Evolutionary conservation across 1,140 invertebrate genomes (phyloP).

Genomic region (Lepidurus arcticus): DNA sequence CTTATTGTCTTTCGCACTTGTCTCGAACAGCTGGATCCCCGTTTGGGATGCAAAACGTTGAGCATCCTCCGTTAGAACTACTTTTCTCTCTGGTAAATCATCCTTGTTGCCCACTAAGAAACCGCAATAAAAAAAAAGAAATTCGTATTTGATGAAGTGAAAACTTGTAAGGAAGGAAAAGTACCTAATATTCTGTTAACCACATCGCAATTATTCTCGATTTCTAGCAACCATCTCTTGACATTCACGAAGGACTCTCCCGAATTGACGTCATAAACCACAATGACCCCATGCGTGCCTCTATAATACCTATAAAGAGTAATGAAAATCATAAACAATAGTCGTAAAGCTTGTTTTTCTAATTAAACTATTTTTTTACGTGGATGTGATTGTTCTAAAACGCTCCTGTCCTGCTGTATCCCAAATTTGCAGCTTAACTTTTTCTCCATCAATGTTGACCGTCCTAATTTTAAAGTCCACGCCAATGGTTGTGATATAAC

Average conservation of each 20-base stretch:
- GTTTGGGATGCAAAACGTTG: constrained; percentile 94
- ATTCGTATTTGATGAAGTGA: not conserved
- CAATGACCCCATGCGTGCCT: constrained; percentile 97
- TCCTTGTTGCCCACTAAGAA: constrained; percentile 95
- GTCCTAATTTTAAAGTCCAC: constrained; percentile 99
- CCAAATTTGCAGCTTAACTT: constrained; percentile 98
- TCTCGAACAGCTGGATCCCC: constrained; percentile 95
- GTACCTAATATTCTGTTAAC: constrained; percentile 96
- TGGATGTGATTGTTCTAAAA: constrained; percentile 88
- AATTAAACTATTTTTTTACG: constrained; percentile 49
- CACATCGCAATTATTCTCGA: constrained; percentile 98
- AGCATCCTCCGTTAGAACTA: constrained; percentile 94
- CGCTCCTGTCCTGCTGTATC: constrained; percentile 75
- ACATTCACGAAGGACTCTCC: constrained; percentile 99
- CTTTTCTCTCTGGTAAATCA: constrained; percentile 93
- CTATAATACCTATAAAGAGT: constrained; percentile 82
- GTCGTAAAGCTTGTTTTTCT: not conserved
- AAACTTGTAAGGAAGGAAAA: constrained; percentile 35
- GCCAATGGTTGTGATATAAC: constrained; percentile 98
- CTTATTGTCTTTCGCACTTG: constrained; percentile 97
- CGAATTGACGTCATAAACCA: constrained; percentile 98
- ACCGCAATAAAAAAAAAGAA: constrained; percentile 35
- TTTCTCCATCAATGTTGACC: constrained; percentile 85
- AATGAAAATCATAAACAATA: constrained; percentile 24
- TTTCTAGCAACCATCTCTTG: constrained; percentile 95